Conservation (phyloP, 2,797 vertebrate species). For the Todus mexicanus region DNA sequence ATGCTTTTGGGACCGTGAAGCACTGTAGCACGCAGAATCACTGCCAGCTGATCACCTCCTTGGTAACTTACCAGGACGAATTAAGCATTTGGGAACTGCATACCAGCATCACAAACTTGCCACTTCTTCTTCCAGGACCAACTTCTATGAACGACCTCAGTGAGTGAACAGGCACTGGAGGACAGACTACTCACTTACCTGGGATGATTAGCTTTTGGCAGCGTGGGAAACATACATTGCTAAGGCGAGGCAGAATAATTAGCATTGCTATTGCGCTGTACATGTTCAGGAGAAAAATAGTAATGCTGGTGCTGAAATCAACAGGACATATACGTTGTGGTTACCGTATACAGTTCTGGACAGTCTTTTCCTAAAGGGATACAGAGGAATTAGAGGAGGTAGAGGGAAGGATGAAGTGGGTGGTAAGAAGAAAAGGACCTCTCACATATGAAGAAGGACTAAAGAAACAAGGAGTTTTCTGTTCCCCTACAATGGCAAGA, state of each 20-base stretch:
- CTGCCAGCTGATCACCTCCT: background rate
- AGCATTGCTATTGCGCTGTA: background rate
- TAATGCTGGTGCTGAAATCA: background rate
- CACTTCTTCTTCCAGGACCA: background rate
- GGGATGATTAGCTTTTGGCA: background rate
- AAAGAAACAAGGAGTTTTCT: background rate
- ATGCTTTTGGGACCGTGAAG: background rate
- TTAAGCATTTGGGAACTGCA: background rate
- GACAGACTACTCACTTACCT: background rate
- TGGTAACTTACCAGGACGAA: background rate
- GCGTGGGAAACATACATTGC: background rate
- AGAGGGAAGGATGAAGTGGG: background rate
- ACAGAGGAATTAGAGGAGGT: background rate
- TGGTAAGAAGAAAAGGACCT: background rate
- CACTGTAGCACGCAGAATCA: accelerated
- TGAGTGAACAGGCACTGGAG: background rate
- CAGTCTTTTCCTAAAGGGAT: background rate
- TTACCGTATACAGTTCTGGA: background rate
- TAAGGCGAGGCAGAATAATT: background rate
- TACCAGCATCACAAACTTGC: background rate
- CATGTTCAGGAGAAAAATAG: background rate
- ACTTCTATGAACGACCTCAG: background rate
- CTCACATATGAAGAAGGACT: background rate
- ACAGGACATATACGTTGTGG: background rate
- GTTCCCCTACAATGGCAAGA: background rate